phyloP scores from a whole-genome alignment of 2,888 invertebrate species.

The Eupeodes latifasciatus region DNA sequence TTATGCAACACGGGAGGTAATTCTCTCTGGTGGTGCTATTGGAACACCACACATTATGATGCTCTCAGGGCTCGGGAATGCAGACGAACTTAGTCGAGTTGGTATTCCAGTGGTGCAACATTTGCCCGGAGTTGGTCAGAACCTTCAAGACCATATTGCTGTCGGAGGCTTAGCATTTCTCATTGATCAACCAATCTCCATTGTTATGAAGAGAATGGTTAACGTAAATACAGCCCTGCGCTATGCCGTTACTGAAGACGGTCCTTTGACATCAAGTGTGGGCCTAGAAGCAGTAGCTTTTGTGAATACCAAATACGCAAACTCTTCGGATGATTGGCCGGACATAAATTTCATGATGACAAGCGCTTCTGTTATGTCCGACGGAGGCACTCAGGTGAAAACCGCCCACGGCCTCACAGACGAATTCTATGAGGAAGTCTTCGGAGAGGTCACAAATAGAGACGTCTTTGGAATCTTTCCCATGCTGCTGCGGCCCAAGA shows the following conservation, averaged over 20 bases:
- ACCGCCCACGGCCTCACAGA: constrained; percentile 92
- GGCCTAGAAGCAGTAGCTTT: constrained; percentile 95
- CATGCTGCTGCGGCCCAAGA: constrained; percentile 95
- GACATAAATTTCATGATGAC: constrained; percentile 96
- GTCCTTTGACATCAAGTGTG: constrained; percentile 93
- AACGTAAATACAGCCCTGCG: constrained; percentile 92
- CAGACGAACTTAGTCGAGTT: constrained; percentile 88
- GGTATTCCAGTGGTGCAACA: constrained; percentile 90
- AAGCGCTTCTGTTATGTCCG: constrained; percentile 91
- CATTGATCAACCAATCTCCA: constrained; percentile 91
- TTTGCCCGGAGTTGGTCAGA: constrained; percentile 93
- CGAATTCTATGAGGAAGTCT: constrained; percentile 92
- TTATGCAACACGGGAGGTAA: constrained; percentile 83
- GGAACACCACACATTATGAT: constrained; percentile 96
- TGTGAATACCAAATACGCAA: constrained; percentile 94
- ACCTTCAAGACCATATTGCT: constrained; percentile 95
- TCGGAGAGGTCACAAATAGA: constrained; percentile 88
- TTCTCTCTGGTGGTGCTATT: constrained; percentile 91
- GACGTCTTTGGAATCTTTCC: constrained; percentile 94
- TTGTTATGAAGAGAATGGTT: constrained; percentile 92
- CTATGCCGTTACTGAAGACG: constrained; percentile 93
- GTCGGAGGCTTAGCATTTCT: constrained; percentile 93
- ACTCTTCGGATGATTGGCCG: constrained; percentile 94
- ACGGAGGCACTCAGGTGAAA: constrained; percentile 92
- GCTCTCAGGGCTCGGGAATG: constrained; percentile 94